A percentile compares a stretch with the other conserved stretches of the same genome.
These are phyloP conservation scores for Alectura lathami DNA, from an alignment of 2,113 vertebrate genomes.

Conservation along the genomic window DNA sequence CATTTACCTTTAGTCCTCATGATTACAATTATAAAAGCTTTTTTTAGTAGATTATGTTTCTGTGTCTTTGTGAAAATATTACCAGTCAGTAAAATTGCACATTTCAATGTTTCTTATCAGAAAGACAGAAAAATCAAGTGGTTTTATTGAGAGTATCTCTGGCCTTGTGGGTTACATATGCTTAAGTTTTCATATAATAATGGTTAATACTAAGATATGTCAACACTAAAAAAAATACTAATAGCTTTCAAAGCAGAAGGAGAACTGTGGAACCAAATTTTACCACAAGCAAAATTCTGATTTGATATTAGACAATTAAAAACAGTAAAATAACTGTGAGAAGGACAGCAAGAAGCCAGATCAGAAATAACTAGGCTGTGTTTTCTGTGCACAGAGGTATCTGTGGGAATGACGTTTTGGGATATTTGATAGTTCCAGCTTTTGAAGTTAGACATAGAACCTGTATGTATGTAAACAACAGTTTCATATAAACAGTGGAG, in stretches of 20 bases:
- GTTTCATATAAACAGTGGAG: not conserved
- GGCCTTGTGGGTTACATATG: not conserved
- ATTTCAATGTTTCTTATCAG: not conserved
- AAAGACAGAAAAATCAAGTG: not conserved
- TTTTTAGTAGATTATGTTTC: not conserved
- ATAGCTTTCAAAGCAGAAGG: not conserved
- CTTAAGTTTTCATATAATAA: not conserved
- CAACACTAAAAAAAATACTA: not conserved
- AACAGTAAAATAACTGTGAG: not conserved
- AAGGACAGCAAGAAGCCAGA: not conserved
- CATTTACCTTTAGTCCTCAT: not conserved
- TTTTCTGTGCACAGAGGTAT: not conserved
- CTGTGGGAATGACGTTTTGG: not conserved
- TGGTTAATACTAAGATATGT: not conserved
- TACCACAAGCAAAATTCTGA: not conserved
- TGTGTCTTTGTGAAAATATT: not conserved
- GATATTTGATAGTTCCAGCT: not conserved
- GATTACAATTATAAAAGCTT: not conserved
- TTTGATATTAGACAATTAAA: not conserved
- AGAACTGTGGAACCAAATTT: not conserved
- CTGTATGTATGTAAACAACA: not conserved
- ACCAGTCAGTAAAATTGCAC: not conserved
- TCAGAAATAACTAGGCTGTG: not conserved
- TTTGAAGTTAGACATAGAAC: not conserved
- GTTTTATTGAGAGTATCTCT: not conserved